Conservation (phyloP, 2,113 vertebrate genomes). For the Etheostoma cragini region DNA sequence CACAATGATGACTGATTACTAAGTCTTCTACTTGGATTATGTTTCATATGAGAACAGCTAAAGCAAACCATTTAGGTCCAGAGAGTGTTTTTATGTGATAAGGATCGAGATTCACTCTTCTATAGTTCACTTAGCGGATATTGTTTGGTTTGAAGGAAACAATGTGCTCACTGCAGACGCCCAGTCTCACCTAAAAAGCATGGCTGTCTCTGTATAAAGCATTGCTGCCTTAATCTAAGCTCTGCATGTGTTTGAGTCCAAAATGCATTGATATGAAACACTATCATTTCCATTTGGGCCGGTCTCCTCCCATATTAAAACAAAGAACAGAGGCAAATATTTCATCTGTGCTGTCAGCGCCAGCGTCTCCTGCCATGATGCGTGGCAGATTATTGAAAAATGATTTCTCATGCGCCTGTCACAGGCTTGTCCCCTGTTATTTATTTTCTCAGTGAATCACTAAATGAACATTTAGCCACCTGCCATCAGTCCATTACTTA, state of each 20-base stretch:
- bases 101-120: constrained; percentile 60
- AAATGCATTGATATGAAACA: constrained; percentile 71
- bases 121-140: constrained; percentile 55
- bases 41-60: constrained; percentile 56
- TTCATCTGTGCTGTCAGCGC: constrained; percentile 79
- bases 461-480: constrained; percentile 82
- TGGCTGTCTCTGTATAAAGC: constrained; percentile 9
- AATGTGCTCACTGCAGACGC: constrained; percentile 35
- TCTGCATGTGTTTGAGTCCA: constrained; percentile 58
- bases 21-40: constrained; percentile 63
- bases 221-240: constrained; percentile 44
- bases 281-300: constrained; percentile 73
- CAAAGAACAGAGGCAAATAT: constrained; percentile 80
- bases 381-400: constrained; percentile 82
- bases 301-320: constrained; percentile 76
- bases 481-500: constrained; percentile 80
- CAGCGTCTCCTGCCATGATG: constrained; percentile 71
- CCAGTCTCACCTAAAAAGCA: constrained; percentile 9
- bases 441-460: constrained; percentile 82
- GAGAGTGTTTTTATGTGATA: constrained; percentile 67
- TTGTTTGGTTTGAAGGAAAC: constrained; percentile 59
- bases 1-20: constrained; percentile 79
- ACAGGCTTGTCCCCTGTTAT: constrained; percentile 78
- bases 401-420: constrained; percentile 79
- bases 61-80: constrained; percentile 54